Percentiles rank a stretch among this genome's conserved stretches.
These are phyloP conservation scores for Antennarius striatus DNA, from an alignment of 2,113 vertebrate genomes.

Conservation along the genomic window DNA sequence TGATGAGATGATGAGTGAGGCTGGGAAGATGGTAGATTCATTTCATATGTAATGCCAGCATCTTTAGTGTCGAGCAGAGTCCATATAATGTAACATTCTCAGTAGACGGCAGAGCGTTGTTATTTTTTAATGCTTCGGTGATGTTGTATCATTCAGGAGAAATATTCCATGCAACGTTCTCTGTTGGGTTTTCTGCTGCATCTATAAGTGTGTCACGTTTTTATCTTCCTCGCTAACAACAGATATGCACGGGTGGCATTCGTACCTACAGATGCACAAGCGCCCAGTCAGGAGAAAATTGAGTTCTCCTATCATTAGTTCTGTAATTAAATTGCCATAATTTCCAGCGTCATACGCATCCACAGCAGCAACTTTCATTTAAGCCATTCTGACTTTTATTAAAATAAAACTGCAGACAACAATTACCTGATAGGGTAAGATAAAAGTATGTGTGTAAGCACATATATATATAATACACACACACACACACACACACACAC, in stretches of 20 bases:
- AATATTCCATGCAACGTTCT: slow-evolving; percentile 3
- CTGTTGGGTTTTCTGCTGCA: neutral
- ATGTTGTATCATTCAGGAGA: slow-evolving; percentile 11
- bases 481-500: too few species aligned
- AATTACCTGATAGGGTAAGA: slow-evolving; percentile 41
- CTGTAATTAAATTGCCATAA: slow-evolving; percentile 59
- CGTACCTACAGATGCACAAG: slow-evolving; percentile 8
- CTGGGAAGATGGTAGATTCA: neutral
- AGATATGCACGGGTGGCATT: slow-evolving; percentile 12
- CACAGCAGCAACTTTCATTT: slow-evolving; percentile 34
- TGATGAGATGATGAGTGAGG: slow-evolving; percentile 11
- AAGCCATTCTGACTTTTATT: slow-evolving; percentile 52
- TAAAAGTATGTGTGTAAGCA: slow-evolving; percentile 12
- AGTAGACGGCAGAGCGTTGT: neutral
- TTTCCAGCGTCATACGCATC: slow-evolving; percentile 26
- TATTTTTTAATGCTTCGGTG: neutral
- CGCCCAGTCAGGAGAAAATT: slow-evolving; percentile 45
- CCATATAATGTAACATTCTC: neutral
- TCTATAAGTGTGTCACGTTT: neutral
- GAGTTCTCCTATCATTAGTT: slow-evolving; percentile 48
- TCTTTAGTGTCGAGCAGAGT: too few species aligned
- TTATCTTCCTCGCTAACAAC: neutral
- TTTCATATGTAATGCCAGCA: neutral
- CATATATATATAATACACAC: neutral
- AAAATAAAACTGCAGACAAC: slow-evolving; percentile 46